Percentiles rank a stretch among this genome's conserved stretches.
Evolutionary conservation across 2,113 vertebrate genomes (phyloP).

Genomic region (Gnathonemus echidnorhynchus): DNA sequence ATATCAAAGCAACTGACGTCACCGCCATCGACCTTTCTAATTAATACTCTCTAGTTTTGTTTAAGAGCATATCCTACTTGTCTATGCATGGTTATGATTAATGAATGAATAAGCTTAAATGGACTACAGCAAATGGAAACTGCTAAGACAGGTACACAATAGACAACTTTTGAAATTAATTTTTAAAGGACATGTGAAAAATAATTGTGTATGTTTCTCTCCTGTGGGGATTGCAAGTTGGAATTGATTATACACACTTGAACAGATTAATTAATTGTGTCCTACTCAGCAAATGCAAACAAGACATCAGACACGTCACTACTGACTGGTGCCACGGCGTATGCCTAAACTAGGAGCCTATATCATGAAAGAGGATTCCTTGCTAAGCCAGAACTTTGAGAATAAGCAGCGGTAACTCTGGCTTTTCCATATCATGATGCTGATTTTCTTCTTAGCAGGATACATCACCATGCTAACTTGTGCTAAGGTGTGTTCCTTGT

Average conservation of each 20-base stretch:
- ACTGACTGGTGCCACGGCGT: background rate
- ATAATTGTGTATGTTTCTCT: background rate
- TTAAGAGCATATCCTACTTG: background rate
- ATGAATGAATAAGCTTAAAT: background rate
- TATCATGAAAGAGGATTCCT: background rate
- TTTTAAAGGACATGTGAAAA: background rate
- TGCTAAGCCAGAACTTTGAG: background rate
- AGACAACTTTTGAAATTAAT: background rate
- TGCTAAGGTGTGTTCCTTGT: background rate
- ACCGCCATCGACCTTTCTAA: background rate
- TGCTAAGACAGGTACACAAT: background rate
- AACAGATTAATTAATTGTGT: conserved; percentile 7
- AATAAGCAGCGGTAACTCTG: background rate
- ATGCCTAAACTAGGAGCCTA: background rate
- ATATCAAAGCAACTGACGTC: background rate
- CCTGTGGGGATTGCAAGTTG: background rate
- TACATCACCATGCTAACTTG: background rate
- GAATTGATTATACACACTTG: background rate
- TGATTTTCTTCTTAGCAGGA: no score
- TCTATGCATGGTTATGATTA: background rate
- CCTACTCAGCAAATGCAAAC: conserved; percentile 6
- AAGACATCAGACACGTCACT: background rate
- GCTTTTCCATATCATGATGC: background rate
- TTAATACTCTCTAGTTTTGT: background rate
- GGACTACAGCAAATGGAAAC: background rate